Evolutionary conservation across 2,797 vertebrate species (phyloP).

Genomic region (Clarias laeviceps): DNA sequence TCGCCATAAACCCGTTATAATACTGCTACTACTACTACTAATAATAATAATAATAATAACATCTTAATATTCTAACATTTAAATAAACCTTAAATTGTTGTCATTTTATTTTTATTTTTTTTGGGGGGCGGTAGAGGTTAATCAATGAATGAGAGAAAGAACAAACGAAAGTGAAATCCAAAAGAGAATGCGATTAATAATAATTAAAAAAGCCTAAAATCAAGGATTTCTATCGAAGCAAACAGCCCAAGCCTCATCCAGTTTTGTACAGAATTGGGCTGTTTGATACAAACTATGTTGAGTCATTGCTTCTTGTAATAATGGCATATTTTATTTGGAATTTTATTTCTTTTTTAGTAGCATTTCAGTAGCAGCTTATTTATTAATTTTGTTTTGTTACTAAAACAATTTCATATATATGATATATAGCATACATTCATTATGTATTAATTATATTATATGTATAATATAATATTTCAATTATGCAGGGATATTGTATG

Average conservation of each 20-base stretch:
- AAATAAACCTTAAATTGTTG: neutral
- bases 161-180: neutral
- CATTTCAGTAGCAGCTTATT: neutral
- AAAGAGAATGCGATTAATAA: neutral
- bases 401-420: too few relatives aligned
- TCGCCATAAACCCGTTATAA: too few relatives aligned
- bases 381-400: too few relatives aligned
- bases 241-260: neutral
- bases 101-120: neutral
- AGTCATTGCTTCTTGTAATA: neutral
- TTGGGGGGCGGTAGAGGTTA: too few relatives aligned
- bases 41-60: too few relatives aligned
- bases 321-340: neutral
- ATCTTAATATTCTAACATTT: neutral
- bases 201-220: neutral
- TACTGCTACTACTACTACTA: too few relatives aligned
- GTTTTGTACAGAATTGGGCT: neutral
- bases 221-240: neutral
- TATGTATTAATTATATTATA: too few relatives aligned
- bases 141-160: neutral
- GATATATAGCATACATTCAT: too few relatives aligned
- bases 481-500: neutral
- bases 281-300: neutral
- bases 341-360: neutral
- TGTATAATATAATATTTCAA: neutral